These are phyloP conservation scores for Nibea coibor DNA, from an alignment of 2,113 vertebrate species.

Conservation along the genomic window DNA sequence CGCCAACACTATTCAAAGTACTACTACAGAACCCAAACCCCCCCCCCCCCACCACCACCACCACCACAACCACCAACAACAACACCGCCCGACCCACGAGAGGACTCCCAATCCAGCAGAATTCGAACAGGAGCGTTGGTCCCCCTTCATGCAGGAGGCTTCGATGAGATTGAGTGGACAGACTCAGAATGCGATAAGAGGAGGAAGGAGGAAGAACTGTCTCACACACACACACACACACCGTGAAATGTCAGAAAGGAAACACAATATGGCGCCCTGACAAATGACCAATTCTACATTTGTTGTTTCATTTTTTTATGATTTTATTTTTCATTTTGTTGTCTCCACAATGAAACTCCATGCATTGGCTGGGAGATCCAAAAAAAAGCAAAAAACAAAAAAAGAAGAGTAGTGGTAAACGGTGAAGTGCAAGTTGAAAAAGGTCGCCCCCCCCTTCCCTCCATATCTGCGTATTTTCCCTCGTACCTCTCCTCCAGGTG, in stretches of 20 bases:
- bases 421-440: conserved; percentile 47
- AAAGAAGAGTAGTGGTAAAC: conserved; percentile 29
- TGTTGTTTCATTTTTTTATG: conserved; percentile 60
- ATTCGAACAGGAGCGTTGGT: conserved; percentile 61
- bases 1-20: conserved; percentile 77
- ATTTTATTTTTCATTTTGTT: conserved; percentile 67
- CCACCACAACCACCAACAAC: too few relatives aligned
- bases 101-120: conserved; percentile 64
- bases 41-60: background rate
- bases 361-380: conserved; percentile 79
- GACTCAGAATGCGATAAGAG: conserved; percentile 69
- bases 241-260: conserved; percentile 68
- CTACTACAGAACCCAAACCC: conserved; percentile 62
- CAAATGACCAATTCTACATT: conserved; percentile 79
- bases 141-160: conserved; percentile 65
- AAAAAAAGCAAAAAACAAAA: conserved; percentile 17
- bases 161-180: conserved; percentile 73
- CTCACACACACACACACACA: conserved; percentile 64
- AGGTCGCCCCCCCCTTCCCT: conserved; percentile 35
- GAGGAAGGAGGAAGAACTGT: conserved; percentile 74
- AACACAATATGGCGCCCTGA: conserved; percentile 73
- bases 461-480: conserved; percentile 33
- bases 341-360: conserved; percentile 79
- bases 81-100: conserved; percentile 15
- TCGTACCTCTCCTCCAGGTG: conserved; percentile 36